A percentile compares a stretch with the other conserved stretches of the same genome.
Evolutionary conservation across 2,797 vertebrate species (phyloP).

Genomic region (Synaphobranchus kaupii): DNA sequence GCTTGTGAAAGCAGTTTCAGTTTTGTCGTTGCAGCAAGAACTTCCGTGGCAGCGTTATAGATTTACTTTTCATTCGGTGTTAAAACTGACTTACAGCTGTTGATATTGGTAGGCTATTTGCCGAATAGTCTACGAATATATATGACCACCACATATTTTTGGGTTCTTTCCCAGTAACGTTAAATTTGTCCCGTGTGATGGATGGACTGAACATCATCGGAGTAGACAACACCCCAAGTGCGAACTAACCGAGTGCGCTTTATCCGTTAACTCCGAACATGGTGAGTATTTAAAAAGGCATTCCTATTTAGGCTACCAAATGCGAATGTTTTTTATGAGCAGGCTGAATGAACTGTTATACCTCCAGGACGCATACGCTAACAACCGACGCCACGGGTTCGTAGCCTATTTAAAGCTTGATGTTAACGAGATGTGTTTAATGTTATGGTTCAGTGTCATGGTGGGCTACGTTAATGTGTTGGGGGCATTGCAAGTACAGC

Average conservation of each 20-base stretch:
- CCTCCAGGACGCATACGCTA: no score
- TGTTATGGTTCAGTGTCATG: neutral
- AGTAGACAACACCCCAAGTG: constrained; percentile 57
- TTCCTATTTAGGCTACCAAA: constrained; percentile 52
- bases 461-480: neutral
- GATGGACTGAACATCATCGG: constrained; percentile 56
- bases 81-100: neutral
- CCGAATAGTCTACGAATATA: no score
- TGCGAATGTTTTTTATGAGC: neutral
- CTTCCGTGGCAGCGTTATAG: neutral
- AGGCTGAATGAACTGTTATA: neutral
- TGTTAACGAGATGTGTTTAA: neutral
- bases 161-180: constrained; percentile 26
- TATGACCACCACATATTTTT: constrained; percentile 44
- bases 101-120: no score
- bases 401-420: no score
- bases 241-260: constrained; percentile 46
- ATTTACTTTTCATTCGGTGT: neutral
- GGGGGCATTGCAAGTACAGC: neutral
- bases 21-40: neutral
- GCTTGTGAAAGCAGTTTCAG: neutral
- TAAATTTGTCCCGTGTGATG: constrained; percentile 29
- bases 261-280: constrained; percentile 57
- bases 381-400: no score
- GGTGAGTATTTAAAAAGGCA: constrained; percentile 61